Conservation (phyloP, 1,140 invertebrate genomes). For the Marisa cornuarietis region DNA sequence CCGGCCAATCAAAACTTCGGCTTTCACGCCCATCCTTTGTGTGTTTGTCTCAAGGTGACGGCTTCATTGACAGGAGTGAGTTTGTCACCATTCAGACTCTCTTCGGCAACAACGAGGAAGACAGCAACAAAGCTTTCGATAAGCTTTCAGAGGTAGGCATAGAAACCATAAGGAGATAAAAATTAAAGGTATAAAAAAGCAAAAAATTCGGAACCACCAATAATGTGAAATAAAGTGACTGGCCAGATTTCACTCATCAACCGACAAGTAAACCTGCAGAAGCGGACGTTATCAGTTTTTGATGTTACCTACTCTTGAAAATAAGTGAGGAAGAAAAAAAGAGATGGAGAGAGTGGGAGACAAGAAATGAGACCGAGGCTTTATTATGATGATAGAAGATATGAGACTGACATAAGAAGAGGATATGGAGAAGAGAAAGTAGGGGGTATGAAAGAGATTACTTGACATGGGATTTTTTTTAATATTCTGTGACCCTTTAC, state of each 20-base stretch:
- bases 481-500: too few species aligned
- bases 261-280: background rate
- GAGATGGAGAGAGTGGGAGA: background rate
- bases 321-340: background rate
- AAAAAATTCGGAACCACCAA: background rate
- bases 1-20: too few species aligned
- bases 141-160: slow-evolving; percentile 20
- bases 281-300: background rate
- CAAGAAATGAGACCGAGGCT: background rate
- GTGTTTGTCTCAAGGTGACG: slow-evolving; percentile 20
- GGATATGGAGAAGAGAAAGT: background rate
- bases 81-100: slow-evolving; percentile 23
- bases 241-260: background rate
- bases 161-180: background rate
- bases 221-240: background rate
- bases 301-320: background rate
- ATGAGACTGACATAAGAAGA: background rate
- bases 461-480: too few species aligned
- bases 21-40: too few species aligned
- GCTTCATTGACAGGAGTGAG: slow-evolving; percentile 29
- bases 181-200: background rate
- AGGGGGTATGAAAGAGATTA: too few species aligned
- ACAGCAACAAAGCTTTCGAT: slow-evolving; percentile 24
- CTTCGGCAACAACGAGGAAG: slow-evolving; percentile 20
- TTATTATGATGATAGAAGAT: background rate